Conservation (phyloP, 2,113 vertebrate species). For the Erythrocebus patas region DNA sequence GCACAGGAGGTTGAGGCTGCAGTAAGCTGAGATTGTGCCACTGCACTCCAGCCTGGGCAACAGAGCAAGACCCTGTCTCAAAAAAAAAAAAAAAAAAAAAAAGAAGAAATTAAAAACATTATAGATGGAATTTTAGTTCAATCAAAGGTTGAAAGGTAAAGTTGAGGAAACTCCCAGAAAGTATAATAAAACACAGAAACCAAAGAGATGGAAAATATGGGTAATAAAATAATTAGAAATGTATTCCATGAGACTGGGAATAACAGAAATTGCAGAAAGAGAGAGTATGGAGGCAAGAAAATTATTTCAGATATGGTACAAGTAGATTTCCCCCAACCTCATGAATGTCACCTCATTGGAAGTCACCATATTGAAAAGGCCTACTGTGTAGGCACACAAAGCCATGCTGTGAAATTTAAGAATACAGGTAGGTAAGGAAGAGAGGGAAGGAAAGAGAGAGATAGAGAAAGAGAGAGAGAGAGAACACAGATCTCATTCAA, state of each 20-base stretch:
- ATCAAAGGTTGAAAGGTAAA: neutral
- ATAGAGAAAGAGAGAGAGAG: neutral
- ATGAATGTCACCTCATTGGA: neutral
- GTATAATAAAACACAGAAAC: neutral
- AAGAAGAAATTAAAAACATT: neutral
- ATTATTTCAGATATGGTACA: neutral
- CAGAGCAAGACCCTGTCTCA: neutral
- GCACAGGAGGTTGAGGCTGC: neutral
- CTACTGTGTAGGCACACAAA: neutral
- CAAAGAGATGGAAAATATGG: neutral
- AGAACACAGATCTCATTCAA: neutral
- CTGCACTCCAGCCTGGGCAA: neutral
- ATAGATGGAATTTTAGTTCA: neutral
- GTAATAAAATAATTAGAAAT: neutral
- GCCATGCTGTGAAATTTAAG: neutral
- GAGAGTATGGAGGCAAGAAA: neutral
- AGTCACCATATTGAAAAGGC: neutral
- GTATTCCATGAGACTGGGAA: neutral
- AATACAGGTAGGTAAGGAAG: neutral
- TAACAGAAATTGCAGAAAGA: neutral
- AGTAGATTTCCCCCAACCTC: neutral
- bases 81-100: neutral
- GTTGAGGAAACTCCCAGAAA: neutral
- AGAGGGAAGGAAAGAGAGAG: neutral
- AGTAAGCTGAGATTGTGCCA: neutral